Conservation (phyloP, 2,888 invertebrate genomes). For the Lasioglossum calceatum region DNA sequence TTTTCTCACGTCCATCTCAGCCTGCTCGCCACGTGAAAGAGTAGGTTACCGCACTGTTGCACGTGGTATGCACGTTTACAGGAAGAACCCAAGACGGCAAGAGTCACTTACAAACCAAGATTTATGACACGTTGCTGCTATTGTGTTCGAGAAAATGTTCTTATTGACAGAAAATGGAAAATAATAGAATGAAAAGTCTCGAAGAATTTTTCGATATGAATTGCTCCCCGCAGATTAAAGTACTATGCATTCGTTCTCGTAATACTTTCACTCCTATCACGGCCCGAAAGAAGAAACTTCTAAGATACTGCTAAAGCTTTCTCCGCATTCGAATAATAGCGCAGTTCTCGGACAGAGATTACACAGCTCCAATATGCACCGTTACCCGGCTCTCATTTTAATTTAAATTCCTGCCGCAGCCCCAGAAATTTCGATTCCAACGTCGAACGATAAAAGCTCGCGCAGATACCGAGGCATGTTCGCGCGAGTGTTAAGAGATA, state of each 20-base stretch:
- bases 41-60: too few species aligned
- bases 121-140: too few species aligned
- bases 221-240: neutral
- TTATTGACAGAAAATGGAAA: too few species aligned
- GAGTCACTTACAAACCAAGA: too few species aligned
- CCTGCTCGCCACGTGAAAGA: too few species aligned
- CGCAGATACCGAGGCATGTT: constrained; percentile 41
- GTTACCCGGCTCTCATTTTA: constrained; percentile 41
- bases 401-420: constrained; percentile 45
- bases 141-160: too few species aligned
- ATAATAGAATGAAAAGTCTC: too few species aligned
- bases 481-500: constrained; percentile 73
- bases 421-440: constrained; percentile 48
- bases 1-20: too few species aligned
- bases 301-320: constrained; percentile 7
- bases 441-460: constrained; percentile 49
- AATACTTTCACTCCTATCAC: neutral
- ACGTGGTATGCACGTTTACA: too few species aligned
- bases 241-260: neutral
- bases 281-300: constrained; percentile 6
- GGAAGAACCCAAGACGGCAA: too few species aligned
- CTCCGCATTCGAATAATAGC: constrained; percentile 20
- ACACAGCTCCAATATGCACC: constrained; percentile 24
- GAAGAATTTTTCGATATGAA: neutral
- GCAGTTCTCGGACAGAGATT: constrained; percentile 17